Percentiles rank a stretch among this genome's conserved stretches.
Conservation (phyloP, 2,888 invertebrate genomes). For the Linyphia triangularis region DNA sequence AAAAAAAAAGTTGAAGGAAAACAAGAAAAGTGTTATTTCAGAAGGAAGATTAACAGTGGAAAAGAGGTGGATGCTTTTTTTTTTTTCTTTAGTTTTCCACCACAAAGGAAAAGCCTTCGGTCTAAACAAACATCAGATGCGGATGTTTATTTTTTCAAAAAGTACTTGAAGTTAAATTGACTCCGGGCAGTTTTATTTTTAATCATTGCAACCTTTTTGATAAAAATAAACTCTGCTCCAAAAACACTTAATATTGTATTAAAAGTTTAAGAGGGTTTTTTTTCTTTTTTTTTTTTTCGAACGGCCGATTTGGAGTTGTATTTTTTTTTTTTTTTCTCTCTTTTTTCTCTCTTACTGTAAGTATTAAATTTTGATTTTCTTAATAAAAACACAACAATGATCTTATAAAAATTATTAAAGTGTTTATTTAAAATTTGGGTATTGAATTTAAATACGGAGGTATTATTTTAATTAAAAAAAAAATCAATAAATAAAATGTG, state of each 20-base stretch:
- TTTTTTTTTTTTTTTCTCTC: no score
- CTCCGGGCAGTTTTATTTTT: slow-evolving; percentile 14
- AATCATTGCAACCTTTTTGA: slow-evolving; percentile 9
- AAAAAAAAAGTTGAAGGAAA: slow-evolving; percentile 53
- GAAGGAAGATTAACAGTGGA: slow-evolving; percentile 36
- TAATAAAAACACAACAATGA: no score
- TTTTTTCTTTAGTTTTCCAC: background rate
- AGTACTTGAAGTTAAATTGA: slow-evolving; percentile 37
- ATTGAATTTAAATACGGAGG: no score
- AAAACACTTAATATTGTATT: slow-evolving; percentile 5
- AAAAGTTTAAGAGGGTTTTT: no score
- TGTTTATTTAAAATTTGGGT: no score
- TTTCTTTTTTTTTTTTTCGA: no score
- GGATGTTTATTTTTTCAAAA: slow-evolving; percentile 11
- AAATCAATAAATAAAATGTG: no score
- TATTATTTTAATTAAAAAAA: no score
- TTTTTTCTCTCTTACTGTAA: no score
- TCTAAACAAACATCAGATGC: slow-evolving; percentile 16
- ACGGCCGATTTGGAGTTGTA: no score
- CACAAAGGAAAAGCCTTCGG: slow-evolving; percentile 25
- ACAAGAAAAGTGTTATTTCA: slow-evolving; percentile 60
- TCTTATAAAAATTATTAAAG: no score
- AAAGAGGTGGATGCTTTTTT: background rate
- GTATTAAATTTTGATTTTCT: no score
- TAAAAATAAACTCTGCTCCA: background rate